Evolutionary conservation across 1,140 invertebrate species (phyloP).

Genomic region (Drosophila ercepeae): DNA sequence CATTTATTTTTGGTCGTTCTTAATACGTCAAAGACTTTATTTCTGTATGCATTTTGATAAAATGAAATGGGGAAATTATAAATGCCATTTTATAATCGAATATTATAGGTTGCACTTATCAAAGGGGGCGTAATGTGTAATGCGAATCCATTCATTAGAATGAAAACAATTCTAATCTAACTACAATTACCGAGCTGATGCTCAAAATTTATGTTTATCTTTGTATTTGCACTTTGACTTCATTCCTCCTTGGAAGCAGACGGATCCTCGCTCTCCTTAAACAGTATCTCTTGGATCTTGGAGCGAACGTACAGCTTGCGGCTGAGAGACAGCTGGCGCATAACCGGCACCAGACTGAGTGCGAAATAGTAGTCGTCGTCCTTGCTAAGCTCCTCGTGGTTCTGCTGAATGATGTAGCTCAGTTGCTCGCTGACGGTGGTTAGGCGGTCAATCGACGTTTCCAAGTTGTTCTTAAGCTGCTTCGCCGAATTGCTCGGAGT

Average conservation of each 20-base stretch:
- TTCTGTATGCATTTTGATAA: conserved; percentile 4
- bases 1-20: background rate
- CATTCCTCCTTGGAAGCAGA: conserved; percentile 32
- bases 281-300: conserved; percentile 69
- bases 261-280: conserved; percentile 59
- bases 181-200: background rate
- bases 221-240: conserved; percentile 5
- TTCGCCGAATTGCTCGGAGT: conserved; percentile 47
- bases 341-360: conserved; percentile 59
- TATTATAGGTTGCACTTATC: background rate
- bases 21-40: conserved; percentile 25
- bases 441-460: conserved; percentile 65
- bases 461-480: conserved; percentile 67
- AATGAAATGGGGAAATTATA: background rate
- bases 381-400: conserved; percentile 57
- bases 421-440: conserved; percentile 67
- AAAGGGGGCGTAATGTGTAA: too few relatives aligned
- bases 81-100: conserved; percentile 1
- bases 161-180: conserved; percentile 15
- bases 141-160: conserved; percentile 12
- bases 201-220: background rate
- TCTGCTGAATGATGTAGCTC: conserved; percentile 65
- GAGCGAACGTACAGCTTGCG: conserved; percentile 69
- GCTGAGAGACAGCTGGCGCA: conserved; percentile 62
- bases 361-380: conserved; percentile 75